These are phyloP conservation scores for Arothron firmamentum DNA, from an alignment of 2,113 vertebrate genomes.

Conservation along the genomic window DNA sequence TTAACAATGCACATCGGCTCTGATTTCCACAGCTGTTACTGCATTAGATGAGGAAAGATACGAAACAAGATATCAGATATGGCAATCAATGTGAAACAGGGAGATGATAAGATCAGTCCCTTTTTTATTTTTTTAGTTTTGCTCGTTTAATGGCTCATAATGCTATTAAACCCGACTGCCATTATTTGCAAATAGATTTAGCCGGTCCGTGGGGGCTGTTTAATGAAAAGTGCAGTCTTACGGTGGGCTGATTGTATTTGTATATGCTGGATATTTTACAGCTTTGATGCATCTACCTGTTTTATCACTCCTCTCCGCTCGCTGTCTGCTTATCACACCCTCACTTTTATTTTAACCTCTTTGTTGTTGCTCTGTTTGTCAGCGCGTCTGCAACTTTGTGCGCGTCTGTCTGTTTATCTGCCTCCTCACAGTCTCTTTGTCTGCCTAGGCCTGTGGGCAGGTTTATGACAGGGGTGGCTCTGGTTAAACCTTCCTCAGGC, in stretches of 20 bases:
- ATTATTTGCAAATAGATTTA: conserved; percentile 70
- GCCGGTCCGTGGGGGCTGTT: conserved; percentile 48
- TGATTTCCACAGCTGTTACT: conserved; percentile 68
- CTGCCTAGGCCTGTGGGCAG: conserved; percentile 63
- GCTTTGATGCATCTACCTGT: conserved; percentile 45
- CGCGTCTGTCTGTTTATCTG: conserved; percentile 43
- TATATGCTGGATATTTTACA: conserved; percentile 48
- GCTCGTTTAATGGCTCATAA: conserved; percentile 69
- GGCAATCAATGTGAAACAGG: conserved; percentile 72
- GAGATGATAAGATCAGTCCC: conserved; percentile 69
- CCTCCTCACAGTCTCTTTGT: conserved; percentile 50
- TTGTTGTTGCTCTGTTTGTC: conserved; percentile 46
- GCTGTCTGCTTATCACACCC: conserved; percentile 24
- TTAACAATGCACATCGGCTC: conserved; percentile 71
- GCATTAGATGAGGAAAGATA: conserved; percentile 66
- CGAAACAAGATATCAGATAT: conserved; percentile 72
- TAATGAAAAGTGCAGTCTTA: conserved; percentile 70
- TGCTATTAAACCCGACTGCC: conserved; percentile 69
- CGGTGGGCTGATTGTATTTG: conserved; percentile 42
- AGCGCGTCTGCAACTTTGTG: conserved; percentile 37
- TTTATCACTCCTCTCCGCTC: conserved; percentile 22
- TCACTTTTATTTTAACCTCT: conserved; percentile 9
- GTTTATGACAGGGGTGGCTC: conserved; percentile 60
- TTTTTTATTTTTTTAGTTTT: conserved; percentile 16
- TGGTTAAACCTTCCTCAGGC: conserved; percentile 56